Evolutionary conservation across 2,797 vertebrate species (phyloP), one percentile per base, ranked within the genome.

Genomic region (Trachops cirrhosus): DNA sequence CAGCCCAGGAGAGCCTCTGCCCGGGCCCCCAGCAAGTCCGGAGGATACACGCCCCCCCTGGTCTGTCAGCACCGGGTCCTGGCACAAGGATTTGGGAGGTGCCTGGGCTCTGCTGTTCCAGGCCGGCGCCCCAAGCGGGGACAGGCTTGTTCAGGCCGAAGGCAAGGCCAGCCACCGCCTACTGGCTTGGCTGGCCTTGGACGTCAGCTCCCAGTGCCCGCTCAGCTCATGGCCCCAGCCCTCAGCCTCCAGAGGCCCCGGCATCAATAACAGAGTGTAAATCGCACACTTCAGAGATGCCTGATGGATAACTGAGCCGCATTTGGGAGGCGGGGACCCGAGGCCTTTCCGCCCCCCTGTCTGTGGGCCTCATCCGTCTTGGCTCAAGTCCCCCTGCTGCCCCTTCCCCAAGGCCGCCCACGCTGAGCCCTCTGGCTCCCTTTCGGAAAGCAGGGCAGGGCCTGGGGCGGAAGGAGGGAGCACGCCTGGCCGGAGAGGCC

Each of bases 271-370:
- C 77, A 83, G 94, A 83, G 94, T 96, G 73, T 94, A 96, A 97
- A 93, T 77, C 75, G 93, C 37, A 64, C 87, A 94, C 95, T 94
- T 96, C 97, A 86, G 87, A 95, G 91, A 82, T 44, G 94, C 71
- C 71, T 96, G 96, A 97, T 97, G 97, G 96, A 95, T 94, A 93
- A 90, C 50, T 14, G 21, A 80, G 92, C 62, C 26, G 71, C n/a
- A 1, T 44, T 34, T 22, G 50, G 86, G 96, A 97, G 95, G 93
- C 92, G 84, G 44, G 71, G 37, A 84, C 94, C 83, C 95, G 93
- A 97, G 96, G 91, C 92, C 96, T 91, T 71, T 91, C 88, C 3
- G 12, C 37, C 92, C 59, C 82, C 86, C n/a, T n/a, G 78, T 82
- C 94, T 79, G 50, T 9, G 0, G 16, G 74, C 80, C 84, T 96